A percentile compares a stretch with the other conserved stretches of the same genome.
phyloP scores from a whole-genome alignment of 1,140 invertebrate genomes.

The Copidosoma floridanum region DNA sequence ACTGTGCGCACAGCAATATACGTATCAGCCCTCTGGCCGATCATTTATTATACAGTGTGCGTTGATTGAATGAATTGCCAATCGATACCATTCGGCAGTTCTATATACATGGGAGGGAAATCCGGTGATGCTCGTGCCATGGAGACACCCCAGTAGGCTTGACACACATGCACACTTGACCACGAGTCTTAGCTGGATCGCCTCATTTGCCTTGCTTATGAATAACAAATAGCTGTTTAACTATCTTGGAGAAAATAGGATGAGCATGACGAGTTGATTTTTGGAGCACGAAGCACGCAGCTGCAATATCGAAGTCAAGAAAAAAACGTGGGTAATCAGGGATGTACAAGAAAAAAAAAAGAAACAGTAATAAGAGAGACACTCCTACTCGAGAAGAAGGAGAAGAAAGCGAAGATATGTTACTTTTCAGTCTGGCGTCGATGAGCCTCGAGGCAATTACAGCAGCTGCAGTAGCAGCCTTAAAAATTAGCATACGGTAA shows the following conservation, averaged over 20 bases:
- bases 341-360: no score
- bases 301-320: slow-evolving; percentile 16
- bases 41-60: no score
- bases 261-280: slow-evolving; percentile 58
- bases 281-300: slow-evolving; percentile 38
- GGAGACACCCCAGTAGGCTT: slow-evolving; percentile 50
- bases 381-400: no score
- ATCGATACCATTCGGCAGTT: slow-evolving; percentile 50
- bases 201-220: slow-evolving; percentile 46
- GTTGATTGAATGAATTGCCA: slow-evolving; percentile 55
- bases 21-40: no score
- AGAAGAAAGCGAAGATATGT: slow-evolving; percentile 42
- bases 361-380: no score
- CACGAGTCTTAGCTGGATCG: slow-evolving; percentile 43
- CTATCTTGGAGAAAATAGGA: slow-evolving; percentile 56
- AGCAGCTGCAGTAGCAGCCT: slow-evolving; percentile 45
- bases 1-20: slow-evolving; percentile 25
- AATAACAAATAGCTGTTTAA: slow-evolving; percentile 58
- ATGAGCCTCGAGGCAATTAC: slow-evolving; percentile 55
- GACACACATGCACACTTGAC: no score
- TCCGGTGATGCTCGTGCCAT: background rate
- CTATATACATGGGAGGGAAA: slow-evolving; percentile 2
- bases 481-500: slow-evolving; percentile 58
- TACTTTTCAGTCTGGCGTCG: slow-evolving; percentile 53
- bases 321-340: slow-evolving; percentile 7